Evolutionary conservation across 2,113 vertebrate genomes (phyloP), one percentile per base, ranked within the genome.

Genomic region (Phrynocephalus versicolor): DNA sequence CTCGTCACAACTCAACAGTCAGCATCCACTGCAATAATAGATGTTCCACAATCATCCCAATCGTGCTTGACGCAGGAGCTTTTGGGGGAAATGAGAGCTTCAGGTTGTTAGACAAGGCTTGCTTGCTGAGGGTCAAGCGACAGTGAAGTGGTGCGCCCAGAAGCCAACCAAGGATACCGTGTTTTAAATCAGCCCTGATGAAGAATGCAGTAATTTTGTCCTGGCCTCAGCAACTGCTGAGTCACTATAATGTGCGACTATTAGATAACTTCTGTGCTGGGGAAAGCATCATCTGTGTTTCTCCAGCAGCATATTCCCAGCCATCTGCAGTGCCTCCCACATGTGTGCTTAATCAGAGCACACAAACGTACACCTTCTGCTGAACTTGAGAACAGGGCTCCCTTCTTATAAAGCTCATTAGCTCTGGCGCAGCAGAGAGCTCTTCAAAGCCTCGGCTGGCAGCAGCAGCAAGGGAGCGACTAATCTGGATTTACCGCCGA

Each of bases 291-390:
- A 86, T 89, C 91, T 94, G 94, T 95, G 92, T 93, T 94, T 94
- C 89, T 91, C 89, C 83, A 91, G 93, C 86, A 95, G 88, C 94
- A 94, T 94, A 95, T 95, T 95, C 93, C 82, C 88, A 93, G 81
- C 94, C 94, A 95, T 94, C 94, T 95, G 94, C 91, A 92, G 85
- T 89, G 92, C 94, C 93, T 93, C 94, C 94, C 91, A 94, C 94
- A 92, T 89, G 71, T 91, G 92, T 89, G 91, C 92, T 92, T 94
- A 91, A 91, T 94, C 92, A 92, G 82, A 87, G 89, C 94, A 86
- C 87, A 91, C 91, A 92, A 92, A 95, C 92, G 92, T 67, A 91
- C 88, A 94, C 90, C 94, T 94, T 94, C 92, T 94, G 92, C 89
- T 91, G 88, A 94, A 93, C 87, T 93, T 92, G 0, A 83, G 81